Conservation (phyloP, 2,113 vertebrate species). For the Bos indicus region DNA sequence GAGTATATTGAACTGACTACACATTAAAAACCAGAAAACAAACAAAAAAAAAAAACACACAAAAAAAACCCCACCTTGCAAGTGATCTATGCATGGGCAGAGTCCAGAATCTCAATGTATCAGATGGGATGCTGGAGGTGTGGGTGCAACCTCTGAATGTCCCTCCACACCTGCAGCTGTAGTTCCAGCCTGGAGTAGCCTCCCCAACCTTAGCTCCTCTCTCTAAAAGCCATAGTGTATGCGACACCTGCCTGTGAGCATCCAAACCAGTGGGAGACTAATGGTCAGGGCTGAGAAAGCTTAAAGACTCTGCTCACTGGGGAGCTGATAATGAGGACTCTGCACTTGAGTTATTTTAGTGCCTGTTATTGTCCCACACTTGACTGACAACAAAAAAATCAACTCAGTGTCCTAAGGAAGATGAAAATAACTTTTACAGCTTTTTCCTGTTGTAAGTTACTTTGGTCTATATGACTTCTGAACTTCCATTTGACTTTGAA, state of each 20-base stretch:
- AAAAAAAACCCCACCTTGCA: neutral
- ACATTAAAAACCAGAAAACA: constrained; percentile 1
- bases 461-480: neutral
- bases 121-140: neutral
- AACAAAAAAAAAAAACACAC: neutral
- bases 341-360: neutral
- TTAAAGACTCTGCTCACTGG: neutral
- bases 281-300: neutral
- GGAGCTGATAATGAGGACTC: neutral
- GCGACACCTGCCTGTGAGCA: fast-evolving
- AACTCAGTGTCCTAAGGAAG: neutral
- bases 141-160: neutral
- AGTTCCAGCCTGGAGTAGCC: neutral
- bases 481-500: neutral
- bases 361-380: neutral
- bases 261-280: neutral
- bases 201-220: neutral
- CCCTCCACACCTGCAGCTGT: neutral
- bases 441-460: neutral
- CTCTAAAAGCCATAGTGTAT: neutral
- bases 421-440: neutral
- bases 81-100: neutral
- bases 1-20: neutral
- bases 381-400: neutral
- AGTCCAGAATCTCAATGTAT: neutral